Evolutionary conservation across 2,113 vertebrate species (phyloP).

Genomic region (Empidonax traillii): DNA sequence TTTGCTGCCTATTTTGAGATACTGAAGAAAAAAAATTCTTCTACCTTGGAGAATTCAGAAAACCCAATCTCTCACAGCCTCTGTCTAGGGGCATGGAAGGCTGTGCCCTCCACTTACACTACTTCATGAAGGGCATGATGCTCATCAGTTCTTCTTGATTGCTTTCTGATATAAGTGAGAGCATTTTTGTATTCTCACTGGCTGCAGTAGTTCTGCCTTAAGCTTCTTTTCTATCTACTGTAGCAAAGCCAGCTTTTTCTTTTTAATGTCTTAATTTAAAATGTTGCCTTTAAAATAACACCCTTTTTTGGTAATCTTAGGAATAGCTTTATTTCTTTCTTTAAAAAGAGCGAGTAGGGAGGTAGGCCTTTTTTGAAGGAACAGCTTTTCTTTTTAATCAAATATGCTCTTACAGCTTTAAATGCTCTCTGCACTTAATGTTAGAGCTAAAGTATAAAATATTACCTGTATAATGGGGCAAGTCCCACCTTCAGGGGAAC

Average conservation of each 20-base stretch:
- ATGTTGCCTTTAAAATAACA: background rate
- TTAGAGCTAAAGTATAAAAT: background rate
- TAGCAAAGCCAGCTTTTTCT: background rate
- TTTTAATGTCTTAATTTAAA: background rate
- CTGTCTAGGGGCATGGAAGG: background rate
- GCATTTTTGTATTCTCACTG: background rate
- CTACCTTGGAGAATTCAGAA: background rate
- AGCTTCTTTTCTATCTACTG: background rate
- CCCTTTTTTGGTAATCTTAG: background rate
- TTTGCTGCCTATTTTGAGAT: background rate
- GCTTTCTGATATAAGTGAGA: background rate
- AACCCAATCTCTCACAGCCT: background rate
- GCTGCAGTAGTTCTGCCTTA: background rate
- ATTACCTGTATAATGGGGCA: background rate
- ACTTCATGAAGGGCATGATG: background rate
- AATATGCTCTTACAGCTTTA: background rate
- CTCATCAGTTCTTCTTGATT: slow-evolving; percentile 44
- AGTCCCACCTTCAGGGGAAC: background rate
- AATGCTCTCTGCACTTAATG: background rate
- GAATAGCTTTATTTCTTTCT: background rate
- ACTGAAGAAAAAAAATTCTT: background rate
- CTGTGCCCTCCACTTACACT: background rate
- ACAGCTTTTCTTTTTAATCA: background rate
- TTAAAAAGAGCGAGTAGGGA: background rate
- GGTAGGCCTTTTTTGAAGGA: background rate